These are phyloP conservation scores for Telmatherina bonti DNA, from an alignment of 2,797 vertebrate species.

Conservation along the genomic window DNA sequence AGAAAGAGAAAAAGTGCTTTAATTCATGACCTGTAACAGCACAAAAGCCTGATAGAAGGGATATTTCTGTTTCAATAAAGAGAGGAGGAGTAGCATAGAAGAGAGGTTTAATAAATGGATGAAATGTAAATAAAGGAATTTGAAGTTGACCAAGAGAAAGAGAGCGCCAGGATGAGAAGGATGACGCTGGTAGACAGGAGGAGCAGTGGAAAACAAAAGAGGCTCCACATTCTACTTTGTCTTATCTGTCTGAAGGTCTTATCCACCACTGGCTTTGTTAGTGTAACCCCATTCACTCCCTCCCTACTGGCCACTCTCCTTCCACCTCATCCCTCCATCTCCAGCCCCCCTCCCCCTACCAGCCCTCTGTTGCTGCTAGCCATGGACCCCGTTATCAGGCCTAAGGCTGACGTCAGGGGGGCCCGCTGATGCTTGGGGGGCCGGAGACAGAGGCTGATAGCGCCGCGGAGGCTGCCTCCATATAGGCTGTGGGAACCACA, in stretches of 20 bases:
- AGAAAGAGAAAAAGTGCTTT: constrained; percentile 60
- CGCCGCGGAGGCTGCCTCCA: constrained; percentile 67
- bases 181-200: constrained; percentile 80
- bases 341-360: constrained; percentile 9
- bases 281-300: constrained; percentile 82
- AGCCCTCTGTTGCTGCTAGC: constrained; percentile 49
- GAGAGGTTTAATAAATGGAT: constrained; percentile 39
- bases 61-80: constrained; percentile 71
- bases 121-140: constrained; percentile 2
- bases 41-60: constrained; percentile 63
- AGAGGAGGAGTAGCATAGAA: constrained; percentile 30
- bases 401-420: constrained; percentile 83
- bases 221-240: constrained; percentile 77
- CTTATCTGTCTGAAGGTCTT: constrained; percentile 85
- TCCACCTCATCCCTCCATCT: constrained; percentile 75
- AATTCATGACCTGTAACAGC: constrained; percentile 47
- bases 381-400: constrained; percentile 82
- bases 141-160: constrained; percentile 28
- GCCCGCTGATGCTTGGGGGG: constrained; percentile 74
- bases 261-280: constrained; percentile 86
- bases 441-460: constrained; percentile 86
- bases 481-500: constrained; percentile 81
- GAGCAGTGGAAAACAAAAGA: constrained; percentile 85
- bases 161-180: constrained; percentile 53
- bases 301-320: constrained; percentile 54